A percentile compares a stretch with the other conserved stretches of the same genome.
Conservation (phyloP, 2,888 invertebrate genomes). For the Chymomyza amoena region DNA sequence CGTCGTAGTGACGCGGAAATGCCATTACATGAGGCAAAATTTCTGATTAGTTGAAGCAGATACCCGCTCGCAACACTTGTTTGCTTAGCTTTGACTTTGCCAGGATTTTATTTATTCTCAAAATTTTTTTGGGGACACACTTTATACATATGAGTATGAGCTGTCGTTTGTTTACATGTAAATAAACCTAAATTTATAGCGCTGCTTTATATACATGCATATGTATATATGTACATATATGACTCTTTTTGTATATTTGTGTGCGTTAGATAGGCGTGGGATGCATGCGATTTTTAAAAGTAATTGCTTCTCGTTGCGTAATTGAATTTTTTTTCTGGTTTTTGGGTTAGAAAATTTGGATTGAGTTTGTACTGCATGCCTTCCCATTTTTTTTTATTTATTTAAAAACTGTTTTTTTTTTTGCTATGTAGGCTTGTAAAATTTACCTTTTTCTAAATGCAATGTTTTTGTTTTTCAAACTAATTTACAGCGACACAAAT, state of each 20-base stretch:
- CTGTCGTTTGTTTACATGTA: not conserved
- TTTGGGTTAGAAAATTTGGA: constrained; percentile 66
- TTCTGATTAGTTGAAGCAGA: constrained; percentile 67
- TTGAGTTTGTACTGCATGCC: constrained; percentile 47
- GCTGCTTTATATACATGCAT: not conserved
- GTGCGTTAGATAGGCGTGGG: constrained; percentile 48
- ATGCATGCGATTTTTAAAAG: constrained; percentile 64
- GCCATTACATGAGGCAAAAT: constrained; percentile 67
- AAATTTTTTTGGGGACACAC: constrained; percentile 60
- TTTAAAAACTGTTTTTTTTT: not conserved
- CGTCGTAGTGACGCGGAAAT: constrained; percentile 49
- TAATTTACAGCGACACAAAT: no score
- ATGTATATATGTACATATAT: not conserved
- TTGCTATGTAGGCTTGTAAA: not conserved
- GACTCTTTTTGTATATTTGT: not conserved
- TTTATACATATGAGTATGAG: not conserved
- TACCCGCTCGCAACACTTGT: constrained; percentile 43
- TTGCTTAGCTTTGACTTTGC: constrained; percentile 66
- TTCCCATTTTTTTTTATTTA: not conserved
- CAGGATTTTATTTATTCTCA: constrained; percentile 70
- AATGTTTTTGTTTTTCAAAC: no score
- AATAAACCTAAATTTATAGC: not conserved
- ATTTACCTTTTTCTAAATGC: no score
- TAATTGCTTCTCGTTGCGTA: constrained; percentile 67
- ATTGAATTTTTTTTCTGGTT: constrained; percentile 72